These are phyloP conservation scores for Antheraea yamamai DNA, from an alignment of 2,888 invertebrate species.

Conservation along the genomic window DNA sequence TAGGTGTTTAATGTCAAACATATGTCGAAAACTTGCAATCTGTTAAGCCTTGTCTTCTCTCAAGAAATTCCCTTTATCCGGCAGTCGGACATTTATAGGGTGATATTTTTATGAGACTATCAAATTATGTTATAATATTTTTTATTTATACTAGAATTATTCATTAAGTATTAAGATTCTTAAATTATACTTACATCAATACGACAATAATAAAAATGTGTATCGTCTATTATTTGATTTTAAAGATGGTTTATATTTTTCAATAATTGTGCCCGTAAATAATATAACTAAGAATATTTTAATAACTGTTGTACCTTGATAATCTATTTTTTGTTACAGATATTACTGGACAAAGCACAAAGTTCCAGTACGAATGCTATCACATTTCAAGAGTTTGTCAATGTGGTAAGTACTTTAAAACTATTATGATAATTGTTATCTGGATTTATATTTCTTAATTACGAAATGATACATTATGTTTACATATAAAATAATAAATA, in stretches of 20 bases:
- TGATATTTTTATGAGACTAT: not conserved
- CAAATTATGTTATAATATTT: no score
- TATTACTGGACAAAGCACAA: slow-evolving; percentile 87
- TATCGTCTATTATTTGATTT: no score
- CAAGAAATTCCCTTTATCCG: not conserved
- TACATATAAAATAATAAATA: not conserved
- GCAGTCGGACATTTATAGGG: not conserved
- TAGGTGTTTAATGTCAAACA: not conserved
- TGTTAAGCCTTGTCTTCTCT: not conserved
- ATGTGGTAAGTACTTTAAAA: slow-evolving; percentile 88
- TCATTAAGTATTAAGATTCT: no score
- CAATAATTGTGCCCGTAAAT: no score
- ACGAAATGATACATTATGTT: not conserved
- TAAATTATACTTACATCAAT: no score
- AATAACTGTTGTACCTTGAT: not conserved
- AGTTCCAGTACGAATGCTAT: slow-evolving; percentile 88
- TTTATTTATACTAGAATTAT: no score
- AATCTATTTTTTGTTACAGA: slow-evolving; percentile 46
- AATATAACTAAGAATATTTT: no score
- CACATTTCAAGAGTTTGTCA: slow-evolving; percentile 96
- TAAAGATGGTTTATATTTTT: no score
- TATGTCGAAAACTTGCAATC: not conserved
- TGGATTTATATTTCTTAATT: not conserved
- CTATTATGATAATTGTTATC: slow-evolving; percentile 10
- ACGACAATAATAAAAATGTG: no score